phyloP scores from a whole-genome alignment of 2,113 vertebrate genomes.

The Apistogramma diplotaenia region DNA sequence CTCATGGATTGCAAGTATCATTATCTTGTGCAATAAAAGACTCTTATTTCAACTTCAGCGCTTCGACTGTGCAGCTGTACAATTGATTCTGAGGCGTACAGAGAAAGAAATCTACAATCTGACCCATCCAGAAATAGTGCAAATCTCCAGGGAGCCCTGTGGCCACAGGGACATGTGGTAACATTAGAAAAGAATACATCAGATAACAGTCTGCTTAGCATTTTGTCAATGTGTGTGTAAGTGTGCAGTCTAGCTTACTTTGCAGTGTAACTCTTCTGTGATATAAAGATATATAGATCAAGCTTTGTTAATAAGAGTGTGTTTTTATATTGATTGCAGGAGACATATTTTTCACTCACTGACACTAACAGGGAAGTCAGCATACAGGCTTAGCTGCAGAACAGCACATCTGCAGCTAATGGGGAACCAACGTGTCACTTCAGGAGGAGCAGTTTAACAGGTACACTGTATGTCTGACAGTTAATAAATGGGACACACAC shows the following conservation, averaged over 20 bases:
- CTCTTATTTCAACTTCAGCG: neutral
- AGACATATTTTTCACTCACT: neutral
- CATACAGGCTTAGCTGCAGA: neutral
- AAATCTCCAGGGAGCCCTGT: neutral
- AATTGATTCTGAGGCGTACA: neutral
- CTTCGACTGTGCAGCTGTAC: neutral
- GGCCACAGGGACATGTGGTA: neutral
- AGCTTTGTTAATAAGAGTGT: neutral
- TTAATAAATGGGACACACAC: neutral
- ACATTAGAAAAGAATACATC: slow-evolving; percentile 29
- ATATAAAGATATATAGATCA: slow-evolving; percentile 8
- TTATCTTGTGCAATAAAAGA: slow-evolving; percentile 17
- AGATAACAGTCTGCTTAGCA: slow-evolving; percentile 2
- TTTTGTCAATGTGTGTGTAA: slow-evolving; percentile 3
- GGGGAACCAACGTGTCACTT: neutral
- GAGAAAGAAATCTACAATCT: slow-evolving; percentile 3
- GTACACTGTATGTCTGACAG: neutral
- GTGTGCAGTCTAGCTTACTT: neutral
- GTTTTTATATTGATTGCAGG: slow-evolving; percentile 24
- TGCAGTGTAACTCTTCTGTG: neutral
- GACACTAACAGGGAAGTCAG: neutral
- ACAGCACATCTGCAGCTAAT: neutral
- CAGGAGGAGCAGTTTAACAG: neutral
- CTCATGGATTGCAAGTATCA: neutral
- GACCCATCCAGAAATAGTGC: slow-evolving; percentile 28